Conservation (phyloP, 2,797 vertebrate genomes). For the Pipistrellus pygmaeus region DNA sequence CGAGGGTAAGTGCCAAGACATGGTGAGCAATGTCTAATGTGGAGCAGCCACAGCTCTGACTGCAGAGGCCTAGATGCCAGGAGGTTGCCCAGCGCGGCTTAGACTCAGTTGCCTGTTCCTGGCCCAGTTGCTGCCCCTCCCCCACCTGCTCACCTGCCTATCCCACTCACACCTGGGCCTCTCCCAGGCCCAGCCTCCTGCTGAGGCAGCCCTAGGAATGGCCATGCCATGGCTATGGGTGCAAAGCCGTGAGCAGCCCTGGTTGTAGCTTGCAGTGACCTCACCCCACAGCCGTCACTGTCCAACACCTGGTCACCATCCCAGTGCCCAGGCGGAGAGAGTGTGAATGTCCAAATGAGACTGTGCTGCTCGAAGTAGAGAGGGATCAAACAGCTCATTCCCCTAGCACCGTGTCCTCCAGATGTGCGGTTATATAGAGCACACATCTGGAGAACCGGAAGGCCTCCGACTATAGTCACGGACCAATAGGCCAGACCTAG, state of each 20-base stretch:
- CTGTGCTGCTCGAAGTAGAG: fast-evolving
- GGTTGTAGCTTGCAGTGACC: not conserved
- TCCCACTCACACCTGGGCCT: not conserved
- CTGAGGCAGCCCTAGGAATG: not conserved
- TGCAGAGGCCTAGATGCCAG: fast-evolving
- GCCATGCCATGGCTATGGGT: not conserved
- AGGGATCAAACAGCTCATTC: not conserved
- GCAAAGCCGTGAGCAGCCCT: too few relatives aligned
- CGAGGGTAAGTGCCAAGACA: not conserved
- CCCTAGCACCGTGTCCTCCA: not conserved
- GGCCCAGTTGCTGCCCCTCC: not conserved
- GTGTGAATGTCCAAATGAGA: not conserved
- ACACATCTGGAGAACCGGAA: not conserved
- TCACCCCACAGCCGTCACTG: not conserved
- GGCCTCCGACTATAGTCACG: fast-evolving
- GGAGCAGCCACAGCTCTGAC: not conserved
- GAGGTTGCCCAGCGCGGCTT: fast-evolving
- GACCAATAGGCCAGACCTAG: too few relatives aligned
- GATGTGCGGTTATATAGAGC: not conserved
- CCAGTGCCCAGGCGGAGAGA: fast-evolving
- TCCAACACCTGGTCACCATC: not conserved
- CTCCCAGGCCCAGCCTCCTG: not conserved
- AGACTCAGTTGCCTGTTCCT: fast-evolving
- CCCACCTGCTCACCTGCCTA: fast-evolving
- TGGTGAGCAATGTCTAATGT: fast-evolving